Evolutionary conservation across 2,113 vertebrate species (phyloP), one percentile per base, ranked within the genome.

Genomic region (Empidonax alnorum): DNA sequence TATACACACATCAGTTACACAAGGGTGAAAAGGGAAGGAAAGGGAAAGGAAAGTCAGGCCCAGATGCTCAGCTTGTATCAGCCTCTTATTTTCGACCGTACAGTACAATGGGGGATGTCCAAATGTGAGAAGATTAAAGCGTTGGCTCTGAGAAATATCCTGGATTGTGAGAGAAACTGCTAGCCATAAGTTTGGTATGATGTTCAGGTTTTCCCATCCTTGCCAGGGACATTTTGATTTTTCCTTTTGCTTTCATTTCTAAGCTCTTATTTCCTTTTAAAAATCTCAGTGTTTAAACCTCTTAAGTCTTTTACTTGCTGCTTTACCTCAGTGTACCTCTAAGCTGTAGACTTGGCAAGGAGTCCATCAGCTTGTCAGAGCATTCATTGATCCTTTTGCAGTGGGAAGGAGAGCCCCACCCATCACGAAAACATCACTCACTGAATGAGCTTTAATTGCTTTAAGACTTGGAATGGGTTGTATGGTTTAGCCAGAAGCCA

Each of bases 381-480:
- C 44, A 4, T 71, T 93, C 59, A 41, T 17, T 85, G 95, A 93
- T 86, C 69, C 61, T 89, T 87, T 94, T 55, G 47, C 72, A 41
- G 88, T 49, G 44, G 65, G 65, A 84, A 81, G 62, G 65, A 67
- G 76, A 84, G 37, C 80, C 88, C 73, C 79, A 90, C 83, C 82
- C 53, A 78, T 76, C 56, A 44, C 78, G 61, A 74, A 85, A 91
- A 46, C 44, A 84, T 55, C 73, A n/a, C 73, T 72, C 1, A 1
- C 47, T 77, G 76, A 91, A 75, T 94, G 89, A 65, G 17, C 28
- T 94, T 94, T 92, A 92, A 94, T 93, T 94, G 47, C 79, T 87
- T 67, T 61, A 72, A 65, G 56, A 41, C 65, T 89, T 81, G 61
- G 83, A 89, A 61, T 0, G 3, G 33, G 52, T 74, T 95, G 88